phyloP scores from a whole-genome alignment of 2,113 vertebrate species.

The Nestor notabilis region DNA sequence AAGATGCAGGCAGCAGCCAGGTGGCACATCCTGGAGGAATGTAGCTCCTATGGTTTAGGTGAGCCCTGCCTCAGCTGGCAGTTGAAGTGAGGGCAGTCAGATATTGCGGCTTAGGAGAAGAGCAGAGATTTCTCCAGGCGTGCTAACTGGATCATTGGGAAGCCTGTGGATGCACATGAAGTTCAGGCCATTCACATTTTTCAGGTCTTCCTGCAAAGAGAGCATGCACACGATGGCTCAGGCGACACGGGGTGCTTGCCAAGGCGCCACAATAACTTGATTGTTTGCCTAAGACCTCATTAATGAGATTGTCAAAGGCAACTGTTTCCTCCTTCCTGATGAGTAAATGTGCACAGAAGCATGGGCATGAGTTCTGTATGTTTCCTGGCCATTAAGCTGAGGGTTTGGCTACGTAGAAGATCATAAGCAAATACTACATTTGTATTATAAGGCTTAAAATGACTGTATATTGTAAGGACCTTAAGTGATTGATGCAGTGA shows the following conservation, averaged over 20 bases:
- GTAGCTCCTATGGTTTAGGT: fast-evolving
- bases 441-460: background rate
- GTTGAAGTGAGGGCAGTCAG: fast-evolving
- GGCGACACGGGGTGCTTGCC: fast-evolving
- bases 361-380: background rate
- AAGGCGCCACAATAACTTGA: background rate
- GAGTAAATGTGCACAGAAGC: background rate
- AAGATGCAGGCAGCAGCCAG: background rate
- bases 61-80: background rate
- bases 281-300: background rate
- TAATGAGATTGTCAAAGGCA: background rate
- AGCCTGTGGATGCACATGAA: fast-evolving
- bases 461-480: background rate
- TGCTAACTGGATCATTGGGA: fast-evolving
- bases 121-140: background rate
- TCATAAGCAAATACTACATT: background rate
- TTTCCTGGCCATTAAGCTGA: background rate
- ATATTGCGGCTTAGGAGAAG: background rate
- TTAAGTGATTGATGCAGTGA: background rate
- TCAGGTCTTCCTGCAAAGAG: background rate
- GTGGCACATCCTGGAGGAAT: background rate
- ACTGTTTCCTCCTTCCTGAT: background rate
- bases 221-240: fast-evolving
- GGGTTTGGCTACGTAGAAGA: background rate
- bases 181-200: background rate